phyloP scores from a whole-genome alignment of 2,113 vertebrate species.

The Alligator sinensis region DNA sequence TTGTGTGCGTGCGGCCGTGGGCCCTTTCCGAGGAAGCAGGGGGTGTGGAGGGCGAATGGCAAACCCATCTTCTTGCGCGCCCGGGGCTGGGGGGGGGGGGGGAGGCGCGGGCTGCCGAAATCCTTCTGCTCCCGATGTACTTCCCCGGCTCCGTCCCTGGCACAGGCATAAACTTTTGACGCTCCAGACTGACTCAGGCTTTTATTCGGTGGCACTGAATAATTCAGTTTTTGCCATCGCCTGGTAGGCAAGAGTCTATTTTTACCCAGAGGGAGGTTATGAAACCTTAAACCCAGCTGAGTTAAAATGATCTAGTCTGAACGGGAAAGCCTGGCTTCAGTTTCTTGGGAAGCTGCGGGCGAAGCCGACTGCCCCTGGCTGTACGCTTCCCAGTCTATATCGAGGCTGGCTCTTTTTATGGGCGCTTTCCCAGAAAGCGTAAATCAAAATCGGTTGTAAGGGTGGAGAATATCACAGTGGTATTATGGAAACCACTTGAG shows the following conservation, averaged over 20 bases:
- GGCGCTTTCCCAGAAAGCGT: neutral
- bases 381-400: neutral
- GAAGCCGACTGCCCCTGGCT: neutral
- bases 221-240: slow-evolving; percentile 49
- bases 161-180: slow-evolving; percentile 34
- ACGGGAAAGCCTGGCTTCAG: slow-evolving; percentile 45
- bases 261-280: slow-evolving; percentile 72
- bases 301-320: slow-evolving; percentile 66
- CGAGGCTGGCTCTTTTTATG: neutral
- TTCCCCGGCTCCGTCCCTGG: neutral
- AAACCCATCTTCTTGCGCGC: no score
- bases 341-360: slow-evolving; percentile 35
- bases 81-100: neutral
- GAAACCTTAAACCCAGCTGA: slow-evolving; percentile 73
- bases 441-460: neutral
- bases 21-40: neutral
- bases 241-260: slow-evolving; percentile 69
- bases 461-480: neutral
- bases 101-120: neutral
- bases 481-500: slow-evolving; percentile 1
- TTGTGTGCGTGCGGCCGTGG: no score
- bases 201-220: slow-evolving; percentile 18
- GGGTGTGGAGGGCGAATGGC: neutral
- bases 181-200: slow-evolving; percentile 30
- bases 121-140: neutral